phyloP scores from a whole-genome alignment of 1,140 invertebrate species.

The Lepidurus packardi region DNA sequence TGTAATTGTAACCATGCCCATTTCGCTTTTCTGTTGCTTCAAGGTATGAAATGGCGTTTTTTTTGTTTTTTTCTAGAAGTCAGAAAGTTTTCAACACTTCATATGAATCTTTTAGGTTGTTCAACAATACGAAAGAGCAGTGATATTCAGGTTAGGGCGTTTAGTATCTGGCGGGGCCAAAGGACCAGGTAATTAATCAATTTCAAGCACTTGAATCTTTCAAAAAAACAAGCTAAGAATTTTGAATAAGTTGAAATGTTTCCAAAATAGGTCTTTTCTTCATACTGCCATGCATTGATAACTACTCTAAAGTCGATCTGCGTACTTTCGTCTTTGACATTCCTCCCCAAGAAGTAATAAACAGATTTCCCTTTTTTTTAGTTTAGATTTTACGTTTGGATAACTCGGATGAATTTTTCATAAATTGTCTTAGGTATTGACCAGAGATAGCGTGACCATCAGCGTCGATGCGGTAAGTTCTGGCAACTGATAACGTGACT shows the following conservation, averaged over 20 bases:
- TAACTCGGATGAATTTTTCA: neutral
- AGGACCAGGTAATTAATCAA: conserved; percentile 43
- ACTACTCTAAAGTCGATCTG: conserved; percentile 47
- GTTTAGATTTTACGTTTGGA: no score
- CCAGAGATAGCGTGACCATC: conserved; percentile 56
- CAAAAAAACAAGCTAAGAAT: neutral
- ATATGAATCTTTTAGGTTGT: conserved; percentile 45
- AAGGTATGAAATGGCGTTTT: conserved; percentile 62
- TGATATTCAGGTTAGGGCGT: conserved; percentile 44
- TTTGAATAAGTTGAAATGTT: neutral
- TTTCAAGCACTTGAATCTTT: neutral
- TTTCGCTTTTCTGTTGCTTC: conserved; percentile 89
- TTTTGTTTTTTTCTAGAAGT: neutral
- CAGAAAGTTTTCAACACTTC: neutral
- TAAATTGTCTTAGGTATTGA: conserved; percentile 48
- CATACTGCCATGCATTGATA: conserved; percentile 53
- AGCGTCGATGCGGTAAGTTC: conserved; percentile 50
- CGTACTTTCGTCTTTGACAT: conserved; percentile 38
- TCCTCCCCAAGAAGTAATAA: conserved; percentile 38
- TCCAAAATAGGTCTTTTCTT: conserved; percentile 44
- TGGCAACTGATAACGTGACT: no score
- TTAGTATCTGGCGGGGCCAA: conserved; percentile 52
- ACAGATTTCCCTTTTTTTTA: neutral
- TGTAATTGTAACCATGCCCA: conserved; percentile 83
- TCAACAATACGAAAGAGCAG: conserved; percentile 52